Base-by-base conservation (phyloP, 2,797 vertebrate genomes). In the Heliangelus exortis region DNA sequence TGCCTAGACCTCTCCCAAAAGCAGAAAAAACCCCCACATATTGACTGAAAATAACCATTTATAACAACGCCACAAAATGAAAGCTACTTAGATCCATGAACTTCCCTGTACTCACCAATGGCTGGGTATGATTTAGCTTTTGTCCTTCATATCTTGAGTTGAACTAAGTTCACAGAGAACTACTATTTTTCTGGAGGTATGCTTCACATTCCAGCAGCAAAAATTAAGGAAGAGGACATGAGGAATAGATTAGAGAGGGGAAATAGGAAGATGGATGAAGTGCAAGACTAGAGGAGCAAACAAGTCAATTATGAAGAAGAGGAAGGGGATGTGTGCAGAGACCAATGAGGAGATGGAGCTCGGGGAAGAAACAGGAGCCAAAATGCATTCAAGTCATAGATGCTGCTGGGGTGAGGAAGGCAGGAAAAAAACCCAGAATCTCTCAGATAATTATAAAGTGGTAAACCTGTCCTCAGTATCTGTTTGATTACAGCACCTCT, bases 221-320 rank as follows among this genome's bases (percentile, higher is more conserved):
- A 93, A 94, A 74, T 54, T 81, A 90, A 94, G 87, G 89, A 91
- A 96, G 65, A 1, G 12, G 84, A 93, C 77, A 82, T 90, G 87
- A 94, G 91, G 91, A 88, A 84, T 47, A 87, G 71, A 92, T 93
- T 90, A 95, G 90, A 92, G 86, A 94, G 75, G 82, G 92, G 89
- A 95, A 97, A 76, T 72, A 91, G 89, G 73, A 92, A 93, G 95
- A 95, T 71, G 85, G 84, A 94, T 95, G 93, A 96, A 96, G 94
- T 96, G 95, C 58, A 95, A 94, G 65, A 76, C 91, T 95, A 80
- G 93, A 95, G 75, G 89, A 96, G 83, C 87, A 94, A 96, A 89
- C 10, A 5, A 93, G 87, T 83, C 94, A 89, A 93, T 90, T 87
- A 92, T 6, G 25, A 87, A 74, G 57, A 82, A 92, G 82, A 95